phyloP scores from a whole-genome alignment of 2,797 vertebrate species.

The Sebastes wilsoni region DNA sequence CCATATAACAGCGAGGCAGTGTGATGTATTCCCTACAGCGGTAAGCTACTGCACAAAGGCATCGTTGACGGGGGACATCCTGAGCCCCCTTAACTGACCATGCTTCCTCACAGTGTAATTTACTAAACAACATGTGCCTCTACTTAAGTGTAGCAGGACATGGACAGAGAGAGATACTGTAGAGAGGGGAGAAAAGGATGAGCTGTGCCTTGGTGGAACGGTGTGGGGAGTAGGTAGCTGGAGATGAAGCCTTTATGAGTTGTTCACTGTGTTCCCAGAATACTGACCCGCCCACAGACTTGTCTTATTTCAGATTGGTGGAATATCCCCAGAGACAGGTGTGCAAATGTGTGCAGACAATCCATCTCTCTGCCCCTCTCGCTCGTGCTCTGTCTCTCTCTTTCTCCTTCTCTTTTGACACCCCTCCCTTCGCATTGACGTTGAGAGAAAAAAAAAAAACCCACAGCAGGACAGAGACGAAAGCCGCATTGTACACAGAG shows the following conservation, averaged over 20 bases:
- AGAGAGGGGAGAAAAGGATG: constrained; percentile 5
- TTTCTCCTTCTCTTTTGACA: constrained; percentile 39
- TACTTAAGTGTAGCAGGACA: constrained; percentile 31
- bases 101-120: constrained; percentile 49
- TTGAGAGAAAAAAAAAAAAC: background rate
- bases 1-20: constrained; percentile 52
- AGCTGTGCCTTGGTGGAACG: constrained; percentile 20
- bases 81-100: constrained; percentile 56
- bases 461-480: constrained; percentile 48
- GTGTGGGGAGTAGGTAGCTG: constrained; percentile 45
- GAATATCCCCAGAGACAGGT: constrained; percentile 70
- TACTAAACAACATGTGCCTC: constrained; percentile 53
- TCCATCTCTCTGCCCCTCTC: background rate
- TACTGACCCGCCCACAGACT: constrained; percentile 73
- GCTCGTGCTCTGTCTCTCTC: background rate
- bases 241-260: constrained; percentile 69
- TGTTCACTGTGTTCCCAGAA: constrained; percentile 61
- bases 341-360: constrained; percentile 71
- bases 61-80: constrained; percentile 33
- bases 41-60: constrained; percentile 52
- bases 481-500: constrained; percentile 63
- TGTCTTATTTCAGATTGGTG: constrained; percentile 71
- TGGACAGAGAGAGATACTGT: constrained; percentile 1
- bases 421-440: constrained; percentile 17
- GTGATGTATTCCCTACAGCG: constrained; percentile 55